Evolutionary conservation across 2,797 vertebrate species (phyloP), one percentile per base, ranked within the genome.

Genomic region (Microctenopoma stevenorrisi): DNA sequence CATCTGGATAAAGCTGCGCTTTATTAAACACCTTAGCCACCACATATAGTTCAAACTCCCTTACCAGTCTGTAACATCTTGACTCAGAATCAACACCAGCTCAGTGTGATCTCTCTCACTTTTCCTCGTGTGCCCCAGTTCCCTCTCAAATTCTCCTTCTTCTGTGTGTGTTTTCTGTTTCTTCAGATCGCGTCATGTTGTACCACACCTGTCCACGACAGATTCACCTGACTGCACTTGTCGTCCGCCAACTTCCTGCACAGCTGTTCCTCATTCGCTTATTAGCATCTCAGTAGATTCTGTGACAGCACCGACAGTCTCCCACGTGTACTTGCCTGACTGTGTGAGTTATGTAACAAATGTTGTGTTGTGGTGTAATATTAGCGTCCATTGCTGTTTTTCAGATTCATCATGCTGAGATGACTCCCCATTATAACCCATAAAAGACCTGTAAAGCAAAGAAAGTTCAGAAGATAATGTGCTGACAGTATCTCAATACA

Each of bases 141-240:
- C 38, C 9, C 30, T 37, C 16, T 16, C 12, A 6, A 25, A n/a
- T 3, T n/a, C 26, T 15, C 22, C 14, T 14, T 48, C 28, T 51
- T 59, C 28, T 28, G 30, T 40, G 18, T 22, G 38, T 58, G n/a
- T 56, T 7, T 30, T 10, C 9, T 38, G 43, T 3, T 47, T 51
- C 22, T 16, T 7, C 51, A 47, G 51, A 22, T 9, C 14, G n/a
- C 15, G 42, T 9, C 13, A n/a, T 44, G 42, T 37, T 15, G 46
- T 67, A 48, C 58, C 58, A 49, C 56, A 65, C 52, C 72, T 72
- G 64, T 69, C 76, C 76, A 51, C 56, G 30, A 54, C 53, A 65
- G 72, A 62, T 62, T 47, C 72, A 78, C 68, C 55, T 69, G 72
- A 76, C 55, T 68, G 64, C 68, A n/a, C 64, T 40, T 26, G 43